These are phyloP conservation scores for Prorops nasuta DNA, from an alignment of 1,140 invertebrate genomes.

Conservation along the genomic window DNA sequence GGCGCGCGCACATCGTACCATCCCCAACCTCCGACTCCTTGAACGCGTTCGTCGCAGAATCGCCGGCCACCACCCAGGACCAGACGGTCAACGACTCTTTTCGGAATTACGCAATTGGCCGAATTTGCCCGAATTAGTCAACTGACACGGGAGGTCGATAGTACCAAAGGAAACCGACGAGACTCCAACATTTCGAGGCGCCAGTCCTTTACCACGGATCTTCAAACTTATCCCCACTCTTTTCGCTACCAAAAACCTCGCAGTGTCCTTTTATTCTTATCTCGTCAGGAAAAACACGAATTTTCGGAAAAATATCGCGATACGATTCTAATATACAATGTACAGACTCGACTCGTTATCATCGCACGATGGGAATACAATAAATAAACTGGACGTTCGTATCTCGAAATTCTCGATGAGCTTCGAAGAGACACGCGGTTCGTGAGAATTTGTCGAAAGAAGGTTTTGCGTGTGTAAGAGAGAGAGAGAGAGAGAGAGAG, in stretches of 20 bases:
- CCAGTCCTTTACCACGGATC: too few relatives aligned
- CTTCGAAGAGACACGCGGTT: too few relatives aligned
- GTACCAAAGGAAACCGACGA: not conserved
- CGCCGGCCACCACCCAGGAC: constrained; percentile 14
- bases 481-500: constrained; percentile 6
- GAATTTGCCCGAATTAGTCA: constrained; percentile 50
- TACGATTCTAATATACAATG: not conserved
- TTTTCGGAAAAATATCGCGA: not conserved
- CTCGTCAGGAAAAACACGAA: not conserved
- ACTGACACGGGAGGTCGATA: not conserved
- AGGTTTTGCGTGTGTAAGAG: too few relatives aligned
- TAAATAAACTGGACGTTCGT: too few relatives aligned
- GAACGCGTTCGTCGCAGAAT: constrained; percentile 2
- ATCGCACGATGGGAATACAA: too few relatives aligned
- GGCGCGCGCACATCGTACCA: constrained; percentile 12
- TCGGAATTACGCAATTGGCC: constrained; percentile 52
- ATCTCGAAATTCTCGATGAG: too few relatives aligned
- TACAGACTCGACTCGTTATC: not conserved
- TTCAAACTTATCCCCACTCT: not conserved
- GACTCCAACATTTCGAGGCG: not conserved
- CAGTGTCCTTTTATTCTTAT: not conserved
- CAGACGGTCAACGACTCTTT: constrained; percentile 50
- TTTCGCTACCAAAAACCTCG: not conserved
- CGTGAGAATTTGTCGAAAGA: too few relatives aligned
- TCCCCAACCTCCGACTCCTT: constrained; percentile 18